Conservation (phyloP, 2,113 vertebrate species). For the Papio anubis region DNA sequence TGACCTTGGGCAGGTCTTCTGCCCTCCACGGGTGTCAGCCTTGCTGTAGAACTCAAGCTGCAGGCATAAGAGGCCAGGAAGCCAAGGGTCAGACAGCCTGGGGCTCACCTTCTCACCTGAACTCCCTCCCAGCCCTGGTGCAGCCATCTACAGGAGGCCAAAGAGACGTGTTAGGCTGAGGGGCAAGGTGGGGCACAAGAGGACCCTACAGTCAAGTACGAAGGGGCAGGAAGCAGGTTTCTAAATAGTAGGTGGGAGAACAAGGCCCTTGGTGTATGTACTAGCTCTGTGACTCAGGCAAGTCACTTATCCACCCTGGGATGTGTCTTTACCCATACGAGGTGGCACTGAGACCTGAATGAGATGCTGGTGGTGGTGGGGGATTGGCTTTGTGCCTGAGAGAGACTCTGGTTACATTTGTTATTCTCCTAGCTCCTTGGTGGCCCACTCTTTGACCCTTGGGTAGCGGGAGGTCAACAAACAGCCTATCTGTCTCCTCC, state of each 20-base stretch:
- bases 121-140: neutral
- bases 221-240: neutral
- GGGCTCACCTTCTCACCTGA: accelerated
- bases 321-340: neutral
- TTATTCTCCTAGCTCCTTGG: neutral
- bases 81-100: neutral
- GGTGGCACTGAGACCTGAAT: neutral
- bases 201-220: neutral
- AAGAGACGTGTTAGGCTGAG: neutral
- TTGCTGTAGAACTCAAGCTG: neutral
- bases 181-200: neutral
- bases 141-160: neutral
- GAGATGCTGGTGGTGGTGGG: neutral
- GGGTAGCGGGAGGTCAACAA: neutral
- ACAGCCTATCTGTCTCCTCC: neutral
- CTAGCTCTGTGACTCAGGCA: neutral
- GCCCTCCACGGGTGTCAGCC: neutral
- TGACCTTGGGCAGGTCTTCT: neutral
- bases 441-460: neutral
- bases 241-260: neutral
- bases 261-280: neutral
- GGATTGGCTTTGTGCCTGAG: neutral
- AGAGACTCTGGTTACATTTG: neutral
- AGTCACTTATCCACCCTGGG: neutral
- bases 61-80: neutral